These are phyloP conservation scores for Oligia fasciuncula DNA, from an alignment of 2,888 invertebrate species.

Conservation along the genomic window DNA sequence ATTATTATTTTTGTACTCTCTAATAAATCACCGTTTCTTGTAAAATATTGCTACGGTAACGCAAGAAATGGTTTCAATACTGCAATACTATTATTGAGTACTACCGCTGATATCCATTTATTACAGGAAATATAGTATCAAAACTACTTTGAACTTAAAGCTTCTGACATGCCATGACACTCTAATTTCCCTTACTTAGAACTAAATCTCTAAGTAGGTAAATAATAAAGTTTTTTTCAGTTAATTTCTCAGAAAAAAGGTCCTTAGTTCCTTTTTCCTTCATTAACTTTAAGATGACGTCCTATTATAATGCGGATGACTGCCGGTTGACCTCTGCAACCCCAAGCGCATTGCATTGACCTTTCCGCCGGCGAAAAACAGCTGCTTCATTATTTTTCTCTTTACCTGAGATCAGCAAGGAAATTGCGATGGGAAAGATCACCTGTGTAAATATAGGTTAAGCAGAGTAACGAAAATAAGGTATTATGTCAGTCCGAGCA, in stretches of 20 bases:
- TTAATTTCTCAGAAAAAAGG: neutral
- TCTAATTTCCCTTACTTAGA: neutral
- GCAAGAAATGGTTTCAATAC: neutral
- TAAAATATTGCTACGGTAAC: neutral
- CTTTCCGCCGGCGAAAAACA: conserved; percentile 42
- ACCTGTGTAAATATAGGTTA: conserved; percentile 47
- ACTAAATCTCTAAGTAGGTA: neutral
- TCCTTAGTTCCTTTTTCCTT: neutral
- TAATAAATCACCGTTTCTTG: neutral
- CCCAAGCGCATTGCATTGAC: conserved; percentile 27
- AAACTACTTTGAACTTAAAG: neutral
- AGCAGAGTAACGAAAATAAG: neutral
- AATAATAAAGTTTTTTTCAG: rapidly evolving
- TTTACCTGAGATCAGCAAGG: neutral
- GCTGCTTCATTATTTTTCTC: conserved; percentile 24
- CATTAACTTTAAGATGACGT: conserved; percentile 5
- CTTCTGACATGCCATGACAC: too few species aligned
- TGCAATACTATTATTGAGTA: neutral
- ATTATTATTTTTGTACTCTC: neutral
- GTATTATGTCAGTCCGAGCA: neutral
- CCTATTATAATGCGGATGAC: conserved; percentile 1
- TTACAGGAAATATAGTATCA: neutral
- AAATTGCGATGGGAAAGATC: conserved; percentile 6
- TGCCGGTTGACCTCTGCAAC: conserved; percentile 45
- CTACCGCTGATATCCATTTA: neutral